These are phyloP conservation scores for Dugesia japonica DNA, from an alignment of 2,888 invertebrate species.

Conservation along the genomic window DNA sequence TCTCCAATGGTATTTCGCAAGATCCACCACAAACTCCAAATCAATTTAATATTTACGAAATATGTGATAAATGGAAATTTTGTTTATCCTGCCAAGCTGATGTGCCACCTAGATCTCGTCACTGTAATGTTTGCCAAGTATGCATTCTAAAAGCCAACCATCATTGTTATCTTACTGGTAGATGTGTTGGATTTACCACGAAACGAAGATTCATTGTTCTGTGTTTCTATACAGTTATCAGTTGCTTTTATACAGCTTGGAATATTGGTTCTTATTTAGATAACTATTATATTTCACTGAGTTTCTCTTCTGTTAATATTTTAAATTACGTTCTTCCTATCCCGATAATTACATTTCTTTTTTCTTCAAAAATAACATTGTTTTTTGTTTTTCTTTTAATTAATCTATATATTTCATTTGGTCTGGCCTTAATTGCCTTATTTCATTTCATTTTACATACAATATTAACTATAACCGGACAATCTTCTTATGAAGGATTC, in stretches of 20 bases:
- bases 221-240: not conserved
- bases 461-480: not conserved
- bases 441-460: not conserved
- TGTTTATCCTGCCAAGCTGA: not conserved
- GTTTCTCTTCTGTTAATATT: not conserved
- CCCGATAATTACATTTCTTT: not conserved
- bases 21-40: not conserved
- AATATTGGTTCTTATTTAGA: not conserved
- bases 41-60: not conserved
- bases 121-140: slow-evolving; percentile 23
- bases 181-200: slow-evolving; percentile 9
- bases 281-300: not conserved
- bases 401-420: not conserved
- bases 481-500: not conserved
- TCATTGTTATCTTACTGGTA: slow-evolving; percentile 7
- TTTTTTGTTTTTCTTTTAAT: not conserved
- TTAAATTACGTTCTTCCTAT: slow-evolving; percentile 23
- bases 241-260: slow-evolving; percentile 4
- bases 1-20: not conserved
- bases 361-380: not conserved
- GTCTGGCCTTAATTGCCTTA: not conserved
- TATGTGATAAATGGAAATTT: slow-evolving; percentile 16
- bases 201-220: slow-evolving; percentile 22
- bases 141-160: slow-evolving; percentile 13
- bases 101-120: not conserved